A percentile compares a stretch with the other conserved stretches of the same genome.
phyloP scores from a whole-genome alignment of 2,797 vertebrate genomes.

The Sebastes matsubarae region DNA sequence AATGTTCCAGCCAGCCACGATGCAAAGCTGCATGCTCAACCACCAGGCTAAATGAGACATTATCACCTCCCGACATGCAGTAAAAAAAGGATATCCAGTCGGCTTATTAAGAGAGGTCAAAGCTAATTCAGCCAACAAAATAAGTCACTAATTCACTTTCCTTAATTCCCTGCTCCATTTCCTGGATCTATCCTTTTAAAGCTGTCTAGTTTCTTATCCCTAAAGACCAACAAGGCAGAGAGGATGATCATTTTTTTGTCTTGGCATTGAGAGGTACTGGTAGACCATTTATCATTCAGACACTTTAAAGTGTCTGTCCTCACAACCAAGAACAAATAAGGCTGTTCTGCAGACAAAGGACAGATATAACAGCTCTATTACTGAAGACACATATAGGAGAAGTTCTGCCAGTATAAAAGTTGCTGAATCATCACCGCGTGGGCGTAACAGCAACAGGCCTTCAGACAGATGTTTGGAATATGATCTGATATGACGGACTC shows the following conservation, averaged over 20 bases:
- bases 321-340: conserved; percentile 1
- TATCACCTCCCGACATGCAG: conserved; percentile 49
- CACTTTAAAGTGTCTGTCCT: conserved; percentile 17
- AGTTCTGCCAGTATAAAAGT: background rate
- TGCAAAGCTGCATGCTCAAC: conserved; percentile 60
- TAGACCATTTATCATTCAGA: conserved; percentile 31
- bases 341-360: background rate
- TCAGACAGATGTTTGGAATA: background rate
- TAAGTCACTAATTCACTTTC: conserved; percentile 22
- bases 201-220: conserved; percentile 4
- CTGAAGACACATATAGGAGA: background rate
- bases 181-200: conserved; percentile 9
- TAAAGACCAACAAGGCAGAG: conserved; percentile 4
- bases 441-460: background rate
- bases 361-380: conserved; percentile 12
- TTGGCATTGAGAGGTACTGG: background rate
- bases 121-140: conserved; percentile 8
- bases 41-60: conserved; percentile 15
- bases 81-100: conserved; percentile 6
- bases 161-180: conserved; percentile 37
- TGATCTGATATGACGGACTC: conserved; percentile 1
- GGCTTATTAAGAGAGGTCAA: conserved; percentile 18
- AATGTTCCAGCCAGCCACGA: conserved; percentile 36
- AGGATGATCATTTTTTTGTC: conserved; percentile 9
- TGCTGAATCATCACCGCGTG: background rate